Percentiles rank a stretch among this genome's conserved stretches.
Conservation (phyloP, 2,113 vertebrate species). For the Platysteira castanea region DNA sequence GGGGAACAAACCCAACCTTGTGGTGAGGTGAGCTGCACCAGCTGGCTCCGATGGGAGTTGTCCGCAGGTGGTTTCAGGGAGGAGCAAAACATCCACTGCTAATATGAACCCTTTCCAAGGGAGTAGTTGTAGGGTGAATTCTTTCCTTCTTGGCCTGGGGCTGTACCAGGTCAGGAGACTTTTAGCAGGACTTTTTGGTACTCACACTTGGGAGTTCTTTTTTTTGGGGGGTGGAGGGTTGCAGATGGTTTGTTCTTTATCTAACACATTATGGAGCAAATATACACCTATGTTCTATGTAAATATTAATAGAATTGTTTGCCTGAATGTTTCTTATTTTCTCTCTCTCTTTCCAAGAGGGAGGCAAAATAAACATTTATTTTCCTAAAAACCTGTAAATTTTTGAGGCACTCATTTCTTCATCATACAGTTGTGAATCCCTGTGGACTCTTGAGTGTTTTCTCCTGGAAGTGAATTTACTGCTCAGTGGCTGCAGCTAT, state of each 20-base stretch:
- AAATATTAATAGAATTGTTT: not conserved
- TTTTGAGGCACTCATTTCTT: not conserved
- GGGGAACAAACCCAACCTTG: not conserved
- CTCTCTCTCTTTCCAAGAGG: not conserved
- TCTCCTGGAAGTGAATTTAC: not conserved
- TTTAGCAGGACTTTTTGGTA: not conserved
- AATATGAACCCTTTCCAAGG: not conserved
- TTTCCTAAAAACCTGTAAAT: not conserved
- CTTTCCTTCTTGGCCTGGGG: not conserved
- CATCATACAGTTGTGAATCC: not conserved
- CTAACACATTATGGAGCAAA: not conserved
- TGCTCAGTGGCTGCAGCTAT: not conserved
- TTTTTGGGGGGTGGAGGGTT: rapidly evolving
- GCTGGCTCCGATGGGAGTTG: not conserved
- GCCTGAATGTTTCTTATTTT: not conserved
- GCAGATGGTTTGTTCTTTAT: not conserved
- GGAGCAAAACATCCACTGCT: not conserved
- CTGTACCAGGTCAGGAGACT: not conserved
- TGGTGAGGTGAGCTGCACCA: not conserved
- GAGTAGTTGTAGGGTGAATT: not conserved
- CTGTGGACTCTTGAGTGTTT: rapidly evolving
- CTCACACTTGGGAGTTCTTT: not conserved
- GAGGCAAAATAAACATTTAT: not conserved
- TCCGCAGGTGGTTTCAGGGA: not conserved
- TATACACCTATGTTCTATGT: not conserved